Evolutionary conservation across 2,888 invertebrate genomes (phyloP).

Genomic region (Nasonovia ribisnigri): DNA sequence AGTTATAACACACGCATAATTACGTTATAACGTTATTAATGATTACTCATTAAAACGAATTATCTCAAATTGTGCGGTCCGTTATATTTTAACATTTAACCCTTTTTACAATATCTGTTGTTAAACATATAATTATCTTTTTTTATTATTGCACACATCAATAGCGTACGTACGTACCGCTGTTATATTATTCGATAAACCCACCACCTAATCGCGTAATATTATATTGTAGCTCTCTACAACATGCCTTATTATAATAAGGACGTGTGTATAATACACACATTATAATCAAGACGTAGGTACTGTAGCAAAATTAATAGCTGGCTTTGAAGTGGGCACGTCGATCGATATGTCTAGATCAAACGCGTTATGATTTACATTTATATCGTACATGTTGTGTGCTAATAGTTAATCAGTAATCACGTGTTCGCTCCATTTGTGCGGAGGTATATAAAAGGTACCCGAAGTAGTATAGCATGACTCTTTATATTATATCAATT

Average conservation of each 20-base stretch:
- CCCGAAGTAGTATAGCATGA: background rate
- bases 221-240: background rate
- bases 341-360: background rate
- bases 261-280: background rate
- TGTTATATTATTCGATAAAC: background rate
- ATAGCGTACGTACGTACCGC: background rate
- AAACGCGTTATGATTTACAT: background rate
- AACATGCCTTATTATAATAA: background rate
- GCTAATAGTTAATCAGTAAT: conserved; percentile 22
- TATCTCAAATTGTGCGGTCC: background rate
- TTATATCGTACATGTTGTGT: background rate
- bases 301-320: background rate
- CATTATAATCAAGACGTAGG: background rate
- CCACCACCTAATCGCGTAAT: background rate
- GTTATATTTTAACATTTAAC: background rate
- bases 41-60: background rate
- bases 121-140: background rate
- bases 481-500: background rate
- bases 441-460: background rate
- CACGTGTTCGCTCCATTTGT: conserved; percentile 12
- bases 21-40: background rate
- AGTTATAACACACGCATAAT: background rate
- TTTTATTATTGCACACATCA: background rate
- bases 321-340: background rate
- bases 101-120: background rate